Conservation (phyloP, 1,140 invertebrate species). For the Bicyclus anynana region DNA sequence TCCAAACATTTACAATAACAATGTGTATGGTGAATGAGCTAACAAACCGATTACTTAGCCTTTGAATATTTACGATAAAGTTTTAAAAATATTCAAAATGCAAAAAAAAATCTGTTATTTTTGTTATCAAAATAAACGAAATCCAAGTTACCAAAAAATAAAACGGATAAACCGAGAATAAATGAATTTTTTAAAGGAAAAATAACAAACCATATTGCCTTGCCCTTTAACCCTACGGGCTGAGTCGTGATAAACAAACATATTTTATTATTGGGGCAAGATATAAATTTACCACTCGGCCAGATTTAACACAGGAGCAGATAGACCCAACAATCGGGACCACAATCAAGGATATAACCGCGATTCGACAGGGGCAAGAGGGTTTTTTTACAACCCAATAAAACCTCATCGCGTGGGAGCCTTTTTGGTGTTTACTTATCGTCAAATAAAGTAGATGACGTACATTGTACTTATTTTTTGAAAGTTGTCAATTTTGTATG, state of each 20-base stretch:
- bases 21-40: too few species aligned
- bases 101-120: too few species aligned
- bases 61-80: too few species aligned
- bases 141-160: too few species aligned
- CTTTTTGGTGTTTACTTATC: background rate
- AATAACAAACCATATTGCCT: background rate
- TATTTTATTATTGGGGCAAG: background rate
- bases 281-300: constrained; percentile 7
- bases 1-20: too few species aligned
- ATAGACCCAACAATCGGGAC: constrained; percentile 5
- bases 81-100: too few species aligned
- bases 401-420: background rate
- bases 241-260: background rate
- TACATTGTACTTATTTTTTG: background rate
- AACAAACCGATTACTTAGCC: too few species aligned
- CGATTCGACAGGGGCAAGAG: constrained; percentile 1
- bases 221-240: background rate
- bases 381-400: constrained; percentile 8
- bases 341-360: constrained; percentile 8
- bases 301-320: constrained; percentile 1
- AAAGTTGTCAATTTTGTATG: too few species aligned
- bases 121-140: too few species aligned
- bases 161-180: background rate
- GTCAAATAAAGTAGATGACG: background rate
- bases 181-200: background rate